Conservation (phyloP, 1,140 invertebrate species). For the Eupeodes corollae region DNA sequence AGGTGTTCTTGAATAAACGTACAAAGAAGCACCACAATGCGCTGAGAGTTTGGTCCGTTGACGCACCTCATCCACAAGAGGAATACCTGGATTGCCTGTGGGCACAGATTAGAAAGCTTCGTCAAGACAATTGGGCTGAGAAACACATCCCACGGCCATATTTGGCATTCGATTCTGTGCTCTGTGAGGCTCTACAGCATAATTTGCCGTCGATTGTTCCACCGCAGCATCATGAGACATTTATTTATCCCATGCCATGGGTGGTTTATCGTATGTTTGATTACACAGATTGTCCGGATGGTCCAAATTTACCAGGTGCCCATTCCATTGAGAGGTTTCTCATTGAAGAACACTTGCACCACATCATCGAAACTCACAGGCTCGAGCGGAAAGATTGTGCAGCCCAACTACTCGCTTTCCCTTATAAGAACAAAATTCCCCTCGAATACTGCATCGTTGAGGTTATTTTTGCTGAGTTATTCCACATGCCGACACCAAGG, state of each 20-base stretch:
- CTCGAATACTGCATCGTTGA: slow-evolving; percentile 98
- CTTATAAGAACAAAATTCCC: slow-evolving; percentile 88
- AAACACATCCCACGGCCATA: slow-evolving; percentile 94
- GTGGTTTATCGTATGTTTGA: slow-evolving; percentile 95
- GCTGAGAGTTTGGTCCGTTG: slow-evolving; percentile 83
- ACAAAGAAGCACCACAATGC: slow-evolving; percentile 84
- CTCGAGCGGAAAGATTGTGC: slow-evolving; percentile 91
- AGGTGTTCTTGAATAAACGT: slow-evolving; percentile 88
- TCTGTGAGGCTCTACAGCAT: slow-evolving; percentile 93
- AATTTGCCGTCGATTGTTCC: slow-evolving; percentile 79
- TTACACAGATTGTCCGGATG: slow-evolving; percentile 96
- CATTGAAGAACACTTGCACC: slow-evolving; percentile 92
- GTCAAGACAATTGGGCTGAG: slow-evolving; percentile 92
- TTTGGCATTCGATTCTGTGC: slow-evolving; percentile 84
- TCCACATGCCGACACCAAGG: slow-evolving; percentile 77
- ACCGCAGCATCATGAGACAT: slow-evolving; percentile 83
- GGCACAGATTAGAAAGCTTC: slow-evolving; percentile 86
- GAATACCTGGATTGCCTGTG: slow-evolving; percentile 97
- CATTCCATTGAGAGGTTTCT: slow-evolving; percentile 96
- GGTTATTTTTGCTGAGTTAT: slow-evolving; percentile 89
- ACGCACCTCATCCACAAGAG: slow-evolving; percentile 91
- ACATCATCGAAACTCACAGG: slow-evolving; percentile 84
- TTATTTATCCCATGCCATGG: slow-evolving; percentile 79
- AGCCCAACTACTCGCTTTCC: slow-evolving; percentile 79
- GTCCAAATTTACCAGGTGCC: slow-evolving; percentile 78